Conservation (phyloP, 2,797 vertebrate genomes). For the Rhinogobio ventralis region DNA sequence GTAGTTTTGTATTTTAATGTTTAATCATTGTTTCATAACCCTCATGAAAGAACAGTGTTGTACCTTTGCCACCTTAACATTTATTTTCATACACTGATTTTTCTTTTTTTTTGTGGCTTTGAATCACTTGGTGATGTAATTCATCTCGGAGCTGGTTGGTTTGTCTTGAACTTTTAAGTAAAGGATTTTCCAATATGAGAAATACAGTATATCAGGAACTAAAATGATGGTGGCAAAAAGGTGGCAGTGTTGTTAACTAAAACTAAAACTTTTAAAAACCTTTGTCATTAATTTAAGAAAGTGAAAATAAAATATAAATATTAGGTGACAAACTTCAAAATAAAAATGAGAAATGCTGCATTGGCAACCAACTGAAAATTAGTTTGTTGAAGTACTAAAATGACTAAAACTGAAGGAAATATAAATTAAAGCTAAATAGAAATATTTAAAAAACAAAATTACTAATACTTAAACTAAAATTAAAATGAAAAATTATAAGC, state of each 20-base stretch:
- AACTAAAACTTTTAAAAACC: neutral
- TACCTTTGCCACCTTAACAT: too few species aligned
- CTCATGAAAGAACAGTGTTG: neutral
- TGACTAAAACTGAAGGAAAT: neutral
- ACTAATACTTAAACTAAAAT: neutral
- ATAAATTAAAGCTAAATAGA: neutral
- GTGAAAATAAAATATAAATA: neutral
- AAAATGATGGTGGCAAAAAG: neutral
- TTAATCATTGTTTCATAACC: neutral
- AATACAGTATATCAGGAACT: neutral
- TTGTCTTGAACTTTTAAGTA: neutral
- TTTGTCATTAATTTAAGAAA: neutral
- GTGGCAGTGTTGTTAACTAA: neutral
- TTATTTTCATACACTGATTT: neutral
- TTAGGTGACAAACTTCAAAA: neutral
- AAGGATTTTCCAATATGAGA: neutral
- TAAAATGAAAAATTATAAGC: neutral
- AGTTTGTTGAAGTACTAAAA: neutral
- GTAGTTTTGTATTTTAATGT: neutral
- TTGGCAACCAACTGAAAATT: neutral
- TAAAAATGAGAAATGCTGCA: neutral
- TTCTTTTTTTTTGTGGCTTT: neutral
- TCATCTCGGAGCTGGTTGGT: neutral
- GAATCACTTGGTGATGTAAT: neutral
- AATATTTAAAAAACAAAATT: neutral